Evolutionary conservation across 2,888 invertebrate species (phyloP), one percentile per base, ranked within the genome.

Genomic region (Carpatolechia fugitivella): DNA sequence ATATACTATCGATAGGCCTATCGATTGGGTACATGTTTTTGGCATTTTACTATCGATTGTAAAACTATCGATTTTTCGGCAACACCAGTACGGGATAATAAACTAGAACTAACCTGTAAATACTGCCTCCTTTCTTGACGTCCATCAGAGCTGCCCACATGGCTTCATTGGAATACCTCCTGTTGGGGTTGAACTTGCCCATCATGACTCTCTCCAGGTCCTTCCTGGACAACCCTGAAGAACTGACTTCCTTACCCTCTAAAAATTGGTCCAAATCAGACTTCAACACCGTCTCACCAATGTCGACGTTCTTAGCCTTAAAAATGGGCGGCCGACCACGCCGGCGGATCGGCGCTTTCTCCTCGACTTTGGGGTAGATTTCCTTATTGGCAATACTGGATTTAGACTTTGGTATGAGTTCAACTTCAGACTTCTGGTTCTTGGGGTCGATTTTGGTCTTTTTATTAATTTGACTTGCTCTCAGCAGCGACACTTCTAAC

Each of bases 71-170:
- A n/a, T n/a, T n/a, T n/a, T n/a, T n/a, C n/a, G n/a, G n/a, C n/a
- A n/a, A n/a, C n/a, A n/a, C n/a, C n/a, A n/a, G n/a, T n/a, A n/a
- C n/a, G n/a, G n/a, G n/a, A n/a, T n/a, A n/a, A n/a, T n/a, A n/a
- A n/a, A n/a, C n/a, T n/a, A 47, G 51, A 49, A 41, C 77, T 72
- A 41, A 91, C 91, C 91, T 88, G 61, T 92, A 92, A 61, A 92
- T 92, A 69, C 92, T 92, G 1, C 92, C 91, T 1, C 92, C 92
- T 56, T 90, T 86, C 62, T 92, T 92, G 0, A 92, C 92, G 57
- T 92, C 92, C 91, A 92, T 91, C 0, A 92, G 73, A 1, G 92
- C 92, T 1, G 91, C 90, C 88, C 91, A 92, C 81, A 92, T 87
- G 0, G 91, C 91, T 56, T 91, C 89, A 55, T 91, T 90, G 0